Evolutionary conservation across 2,888 invertebrate genomes (phyloP), one percentile per base, ranked within the genome.

Genomic region (Salpingus planirostris): DNA sequence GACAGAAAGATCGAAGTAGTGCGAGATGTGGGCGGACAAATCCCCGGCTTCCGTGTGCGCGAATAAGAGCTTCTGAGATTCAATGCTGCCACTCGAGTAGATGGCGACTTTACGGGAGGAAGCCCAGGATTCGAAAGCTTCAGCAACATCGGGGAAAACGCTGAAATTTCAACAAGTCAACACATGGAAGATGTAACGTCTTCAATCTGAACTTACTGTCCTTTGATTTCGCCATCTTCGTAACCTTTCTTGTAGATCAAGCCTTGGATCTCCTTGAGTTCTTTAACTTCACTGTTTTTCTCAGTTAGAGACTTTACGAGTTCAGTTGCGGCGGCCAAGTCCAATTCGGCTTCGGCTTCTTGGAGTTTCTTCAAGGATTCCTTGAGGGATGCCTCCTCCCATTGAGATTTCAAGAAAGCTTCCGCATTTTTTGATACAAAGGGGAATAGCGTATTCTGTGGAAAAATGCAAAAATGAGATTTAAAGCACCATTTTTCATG

Each of bases 31-130:
- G 24, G 78, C 76, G 47, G 79, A 66, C 42, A 95, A 58, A 62
- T 95, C 80, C 1, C 95, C 95, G 24, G 75, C 95, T 11, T 68
- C 65, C 2, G 89, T 79, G 60, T 88, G 70, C 0, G 71, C 71
- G 60, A 95, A 92, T 2, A 95, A 70, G 6, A 93, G 69, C 57
- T 89, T 85, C 62, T 96, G 96, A 8, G 93, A 87, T 50, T 84
- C 80, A 1, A 89, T 78, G 32, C 90, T 91, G 26, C 93, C 95
- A 13, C 92, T 92, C 0, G 95, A 95, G 62, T 88, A 96, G 39
- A 93, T 79, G 56, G 80, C 91, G 27, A 95, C 68, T 7, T 54
- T 50, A 13, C 42, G 42, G 8, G 69, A 64, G 2, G 74, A 68
- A 2, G 71, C 72, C 83, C 92, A 86, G 36, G 70, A 66, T 54